Base-by-base conservation (phyloP, 2,113 vertebrate genomes). In the Chlorodrepanis virens region DNA sequence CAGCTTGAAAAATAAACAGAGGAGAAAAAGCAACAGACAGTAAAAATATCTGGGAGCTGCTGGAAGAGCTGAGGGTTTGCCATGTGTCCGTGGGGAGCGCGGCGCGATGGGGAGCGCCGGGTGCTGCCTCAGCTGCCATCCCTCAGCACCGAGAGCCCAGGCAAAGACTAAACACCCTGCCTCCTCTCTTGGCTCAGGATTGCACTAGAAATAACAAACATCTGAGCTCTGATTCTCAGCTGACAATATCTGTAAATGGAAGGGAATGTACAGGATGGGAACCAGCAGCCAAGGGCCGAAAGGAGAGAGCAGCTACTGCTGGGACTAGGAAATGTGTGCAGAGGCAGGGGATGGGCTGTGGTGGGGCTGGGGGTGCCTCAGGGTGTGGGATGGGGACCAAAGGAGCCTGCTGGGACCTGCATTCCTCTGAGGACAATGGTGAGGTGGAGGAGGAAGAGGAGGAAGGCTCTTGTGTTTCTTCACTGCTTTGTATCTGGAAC, bases 211-310 rank as follows among this genome's bases (percentile, higher is more conserved):
- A 87, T 94, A 91, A 87, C 83, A 96, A 95, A 95, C 87, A 89
- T 87, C 87, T 91, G 93, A 94, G 89, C 81, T 71, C 65, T 60
- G 53, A 75, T 59, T 56, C 84, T 85, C 67, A 5, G 13, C 81
- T 84, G 89, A 84, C 74, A 75, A 3, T 68, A 89, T 83, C 95
- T 95, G 56, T 79, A 95, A 92, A 92, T 93, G 84, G 93, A 92
- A 94, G 94, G 94, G 94, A 91, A 97, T 92, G 94, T 15, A 25
- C 2, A 42, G 94, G 96, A 45, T 81, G 83, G 91, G 83, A 94
- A 96, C 18, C 19, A 7, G 87, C 69, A 47, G 83, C 1, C 4
- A 16, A 8, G 14, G 76, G 86, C 56, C 52, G 25, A 72, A 65
- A 74, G 89, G 60, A 81, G 72, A 1, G 12, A 52, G 42, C 23